Percentiles rank a stretch among this genome's conserved stretches.
phyloP scores from a whole-genome alignment of 2,888 invertebrate species.

The Deroplatys truncata region DNA sequence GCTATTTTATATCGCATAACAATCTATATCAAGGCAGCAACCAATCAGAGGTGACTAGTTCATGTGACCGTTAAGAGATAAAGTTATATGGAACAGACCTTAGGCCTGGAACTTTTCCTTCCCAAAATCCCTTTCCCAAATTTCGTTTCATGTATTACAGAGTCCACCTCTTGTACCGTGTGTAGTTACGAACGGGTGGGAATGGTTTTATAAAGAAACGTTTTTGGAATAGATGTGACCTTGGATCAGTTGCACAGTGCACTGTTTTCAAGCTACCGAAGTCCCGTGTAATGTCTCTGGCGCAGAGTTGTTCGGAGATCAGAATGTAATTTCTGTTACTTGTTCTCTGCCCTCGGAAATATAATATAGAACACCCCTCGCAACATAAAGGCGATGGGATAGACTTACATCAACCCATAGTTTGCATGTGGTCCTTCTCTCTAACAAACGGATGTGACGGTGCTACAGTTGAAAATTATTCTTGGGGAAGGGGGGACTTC shows the following conservation, averaged over 20 bases:
- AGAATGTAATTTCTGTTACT: conserved; percentile 13
- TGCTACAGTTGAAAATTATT: not conserved
- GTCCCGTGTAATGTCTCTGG: not conserved
- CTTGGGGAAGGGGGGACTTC: not conserved
- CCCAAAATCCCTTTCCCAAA: too few relatives aligned
- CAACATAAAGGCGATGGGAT: not conserved
- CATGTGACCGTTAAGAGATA: too few relatives aligned
- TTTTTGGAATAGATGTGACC: too few relatives aligned
- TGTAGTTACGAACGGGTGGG: not conserved
- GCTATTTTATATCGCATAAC: too few relatives aligned
- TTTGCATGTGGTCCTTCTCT: conserved; percentile 8
- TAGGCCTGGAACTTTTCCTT: not conserved
- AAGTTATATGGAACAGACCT: too few relatives aligned
- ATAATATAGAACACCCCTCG: not conserved
- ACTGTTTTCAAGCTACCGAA: too few relatives aligned
- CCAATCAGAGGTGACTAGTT: too few relatives aligned
- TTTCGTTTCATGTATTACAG: not conserved
- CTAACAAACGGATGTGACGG: conserved; percentile 2
- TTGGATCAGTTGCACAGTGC: too few relatives aligned
- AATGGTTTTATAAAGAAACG: too few relatives aligned
- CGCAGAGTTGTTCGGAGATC: not conserved
- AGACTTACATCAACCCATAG: conserved; percentile 7
- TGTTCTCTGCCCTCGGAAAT: not conserved
- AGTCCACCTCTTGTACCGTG: not conserved
- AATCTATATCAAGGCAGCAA: too few relatives aligned